phyloP scores from a whole-genome alignment of 2,113 vertebrate species.

The Manacus vitellinus region DNA sequence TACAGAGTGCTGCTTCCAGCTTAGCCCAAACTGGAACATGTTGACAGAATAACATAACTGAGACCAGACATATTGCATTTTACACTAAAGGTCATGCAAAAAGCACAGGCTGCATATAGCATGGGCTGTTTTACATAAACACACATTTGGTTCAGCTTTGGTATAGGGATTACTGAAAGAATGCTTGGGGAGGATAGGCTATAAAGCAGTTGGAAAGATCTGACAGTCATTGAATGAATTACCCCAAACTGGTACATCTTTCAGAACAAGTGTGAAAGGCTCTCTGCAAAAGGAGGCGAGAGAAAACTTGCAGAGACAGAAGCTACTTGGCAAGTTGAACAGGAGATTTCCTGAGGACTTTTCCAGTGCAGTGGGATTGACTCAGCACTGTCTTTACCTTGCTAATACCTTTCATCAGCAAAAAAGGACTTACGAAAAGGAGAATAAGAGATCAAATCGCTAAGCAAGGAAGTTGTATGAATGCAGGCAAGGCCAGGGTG shows the following conservation, averaged over 20 bases:
- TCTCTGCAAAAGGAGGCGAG: not conserved
- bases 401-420: not conserved
- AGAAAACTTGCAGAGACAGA: not conserved
- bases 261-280: constrained; percentile 4
- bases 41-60: constrained; percentile 63
- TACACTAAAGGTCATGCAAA: constrained; percentile 50
- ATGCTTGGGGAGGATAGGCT: constrained; percentile 13
- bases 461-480: not conserved
- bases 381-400: not conserved
- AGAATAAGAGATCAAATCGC: not conserved
- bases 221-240: constrained; percentile 51
- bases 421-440: not conserved
- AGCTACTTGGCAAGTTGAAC: not conserved
- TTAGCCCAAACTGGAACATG: constrained; percentile 67
- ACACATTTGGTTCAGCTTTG: constrained; percentile 56
- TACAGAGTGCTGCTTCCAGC: constrained; percentile 49
- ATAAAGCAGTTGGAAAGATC: constrained; percentile 23
- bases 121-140: constrained; percentile 62
- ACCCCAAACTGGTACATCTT: constrained; percentile 5
- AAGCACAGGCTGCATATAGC: constrained; percentile 45
- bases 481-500: not conserved
- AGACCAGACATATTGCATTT: constrained; percentile 60
- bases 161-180: constrained; percentile 44
- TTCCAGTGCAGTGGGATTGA: not conserved
- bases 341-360: not conserved